Evolutionary conservation across 2,113 vertebrate genomes (phyloP).

Genomic region (Phaethornis superciliosus): DNA sequence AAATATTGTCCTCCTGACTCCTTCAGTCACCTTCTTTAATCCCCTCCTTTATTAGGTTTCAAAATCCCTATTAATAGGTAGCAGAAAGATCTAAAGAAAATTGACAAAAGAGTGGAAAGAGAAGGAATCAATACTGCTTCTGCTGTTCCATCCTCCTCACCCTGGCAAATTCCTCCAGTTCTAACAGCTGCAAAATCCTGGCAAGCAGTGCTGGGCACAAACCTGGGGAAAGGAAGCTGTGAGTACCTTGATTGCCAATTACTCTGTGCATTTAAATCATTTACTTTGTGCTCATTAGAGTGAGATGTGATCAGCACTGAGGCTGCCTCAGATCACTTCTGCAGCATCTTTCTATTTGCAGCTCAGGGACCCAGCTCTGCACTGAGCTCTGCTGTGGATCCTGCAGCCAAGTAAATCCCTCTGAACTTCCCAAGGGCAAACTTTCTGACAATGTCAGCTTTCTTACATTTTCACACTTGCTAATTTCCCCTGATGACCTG

Average conservation of each 20-base stretch:
- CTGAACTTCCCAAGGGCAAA: not conserved
- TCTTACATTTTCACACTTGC: not conserved
- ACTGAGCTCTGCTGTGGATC: not conserved
- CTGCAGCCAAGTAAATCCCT: not conserved
- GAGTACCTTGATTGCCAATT: not conserved
- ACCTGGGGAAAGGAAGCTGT: not conserved
- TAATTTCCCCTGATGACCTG: not conserved
- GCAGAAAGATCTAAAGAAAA: not conserved
- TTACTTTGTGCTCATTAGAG: not conserved
- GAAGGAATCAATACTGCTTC: not conserved
- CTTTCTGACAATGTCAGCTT: not conserved
- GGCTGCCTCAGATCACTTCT: not conserved
- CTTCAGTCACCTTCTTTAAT: not conserved
- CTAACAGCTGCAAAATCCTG: not conserved
- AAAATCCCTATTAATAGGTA: not conserved
- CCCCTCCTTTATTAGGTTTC: not conserved
- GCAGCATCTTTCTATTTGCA: not conserved
- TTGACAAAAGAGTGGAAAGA: not conserved
- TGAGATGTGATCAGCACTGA: not conserved
- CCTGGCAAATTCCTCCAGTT: not conserved
- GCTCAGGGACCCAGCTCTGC: not conserved
- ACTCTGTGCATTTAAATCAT: not conserved
- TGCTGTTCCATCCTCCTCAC: not conserved
- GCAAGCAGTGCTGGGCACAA: accelerated
- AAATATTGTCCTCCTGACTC: not conserved